Percentiles rank a stretch among this genome's conserved stretches.
Conservation (phyloP, 2,888 invertebrate genomes). For the Eristalis arbustorum region DNA sequence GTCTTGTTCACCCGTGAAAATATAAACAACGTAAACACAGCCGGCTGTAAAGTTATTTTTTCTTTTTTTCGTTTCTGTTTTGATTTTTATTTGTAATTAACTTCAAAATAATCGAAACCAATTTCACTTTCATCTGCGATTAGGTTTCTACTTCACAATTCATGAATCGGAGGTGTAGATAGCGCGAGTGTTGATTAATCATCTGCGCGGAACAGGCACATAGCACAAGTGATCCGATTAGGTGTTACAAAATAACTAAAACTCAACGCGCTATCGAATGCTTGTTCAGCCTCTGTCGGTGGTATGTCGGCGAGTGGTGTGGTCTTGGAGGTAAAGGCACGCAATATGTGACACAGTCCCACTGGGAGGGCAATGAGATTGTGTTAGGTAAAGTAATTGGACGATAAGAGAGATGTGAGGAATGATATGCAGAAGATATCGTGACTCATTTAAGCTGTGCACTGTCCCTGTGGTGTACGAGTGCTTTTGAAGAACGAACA, state of each 20-base stretch:
- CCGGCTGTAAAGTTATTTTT: conserved; percentile 2
- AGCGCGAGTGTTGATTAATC: conserved; percentile 31
- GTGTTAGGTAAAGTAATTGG: background rate
- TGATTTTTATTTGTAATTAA: conserved; percentile 28
- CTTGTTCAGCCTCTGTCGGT: background rate
- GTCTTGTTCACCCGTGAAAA: conserved; percentile 25
- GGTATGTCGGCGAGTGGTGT: background rate
- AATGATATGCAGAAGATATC: background rate
- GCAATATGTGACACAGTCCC: background rate
- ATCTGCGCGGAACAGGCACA: conserved; percentile 16
- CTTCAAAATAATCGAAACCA: conserved; percentile 28
- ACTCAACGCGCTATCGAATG: conserved; percentile 13
- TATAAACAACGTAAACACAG: conserved; percentile 19
- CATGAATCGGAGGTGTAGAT: conserved; percentile 3
- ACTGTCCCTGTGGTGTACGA: background rate
- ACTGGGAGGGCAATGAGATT: background rate
- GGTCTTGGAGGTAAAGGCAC: conserved; percentile 1
- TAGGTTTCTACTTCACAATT: conserved; percentile 36
- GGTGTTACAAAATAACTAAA: conserved; percentile 42
- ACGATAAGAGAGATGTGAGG: background rate
- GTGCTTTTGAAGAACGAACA: no score
- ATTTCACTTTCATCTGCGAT: conserved; percentile 64
- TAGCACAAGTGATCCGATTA: conserved; percentile 41
- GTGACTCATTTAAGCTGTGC: background rate
- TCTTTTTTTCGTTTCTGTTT: background rate